Percentiles rank a stretch among this genome's conserved stretches.
phyloP scores from a whole-genome alignment of 1,140 invertebrate genomes.

The Drosophila parvula region DNA sequence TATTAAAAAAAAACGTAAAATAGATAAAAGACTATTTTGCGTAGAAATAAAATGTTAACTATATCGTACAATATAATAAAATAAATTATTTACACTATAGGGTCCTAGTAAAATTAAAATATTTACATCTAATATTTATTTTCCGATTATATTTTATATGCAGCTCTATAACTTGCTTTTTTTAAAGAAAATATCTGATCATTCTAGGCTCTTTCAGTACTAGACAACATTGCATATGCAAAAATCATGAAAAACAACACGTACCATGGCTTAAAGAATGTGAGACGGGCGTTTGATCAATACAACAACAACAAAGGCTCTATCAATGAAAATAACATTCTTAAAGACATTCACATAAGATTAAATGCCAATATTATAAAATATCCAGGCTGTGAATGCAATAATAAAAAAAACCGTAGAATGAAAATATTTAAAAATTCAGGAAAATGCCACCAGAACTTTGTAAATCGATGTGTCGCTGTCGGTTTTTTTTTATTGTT shows the following conservation, averaged over 20 bases:
- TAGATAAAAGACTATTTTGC: no score
- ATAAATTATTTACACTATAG: no score
- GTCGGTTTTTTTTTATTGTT: slow-evolving; percentile 37
- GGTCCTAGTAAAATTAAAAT: no score
- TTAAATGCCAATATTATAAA: slow-evolving; percentile 1
- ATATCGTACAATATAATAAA: no score
- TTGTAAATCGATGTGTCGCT: slow-evolving; percentile 19
- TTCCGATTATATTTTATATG: no score
- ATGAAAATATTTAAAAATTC: slow-evolving; percentile 7
- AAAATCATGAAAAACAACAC: slow-evolving; percentile 29
- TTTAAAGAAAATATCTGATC: slow-evolving; percentile 3
- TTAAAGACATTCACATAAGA: slow-evolving; percentile 2
- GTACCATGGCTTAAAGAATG: not conserved
- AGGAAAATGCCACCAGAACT: not conserved
- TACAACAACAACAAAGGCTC: not conserved
- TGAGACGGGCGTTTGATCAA: not conserved
- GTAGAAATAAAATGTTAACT: no score
- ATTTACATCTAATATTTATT: no score
- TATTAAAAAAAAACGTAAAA: no score
- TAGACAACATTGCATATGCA: not conserved
- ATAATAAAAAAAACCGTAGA: slow-evolving; percentile 1
- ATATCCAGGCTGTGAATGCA: slow-evolving; percentile 3
- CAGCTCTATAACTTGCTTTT: no score
- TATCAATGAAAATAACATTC: not conserved
- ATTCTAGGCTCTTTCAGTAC: slow-evolving; percentile 13